Base-by-base conservation (phyloP, 2,888 invertebrate genomes). In the Chamaedrilus cognettii region DNA sequence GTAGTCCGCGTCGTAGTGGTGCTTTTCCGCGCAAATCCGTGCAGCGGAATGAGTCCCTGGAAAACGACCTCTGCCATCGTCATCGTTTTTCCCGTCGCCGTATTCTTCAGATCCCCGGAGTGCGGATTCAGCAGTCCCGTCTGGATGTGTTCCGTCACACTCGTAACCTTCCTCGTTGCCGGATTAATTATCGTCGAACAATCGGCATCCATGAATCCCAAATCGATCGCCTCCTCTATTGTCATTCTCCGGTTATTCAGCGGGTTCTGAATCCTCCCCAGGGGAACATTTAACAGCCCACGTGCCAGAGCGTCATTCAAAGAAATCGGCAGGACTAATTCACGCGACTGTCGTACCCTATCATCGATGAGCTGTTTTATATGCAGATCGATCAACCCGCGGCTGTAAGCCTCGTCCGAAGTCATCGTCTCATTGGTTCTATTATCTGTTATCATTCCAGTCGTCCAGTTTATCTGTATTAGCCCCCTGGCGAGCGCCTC, bases 81-180 rank as follows among this genome's bases (percentile, higher is more conserved):
- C 70, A 93, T 87, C 50, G 89, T 87, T 60, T 89, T 87, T 34
- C 88, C 88, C 72, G 89, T 89, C 70, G 64, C 91, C 88, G 70
- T 74, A 69, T 83, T 79, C 31, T 75, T 75, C 34, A 96, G 80
- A 87, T 88, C 80, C 88, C 91, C 79, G 82, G 90, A 90, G 82
- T 94, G 92, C 0, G 94, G 92, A 79, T 96, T 94, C 83, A 90
- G 90, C 57, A 96, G 87, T 80, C 94, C 93, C 77, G 89, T 88
- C 80, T 93, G 92, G 78, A 97, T 96, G 31, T 95, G 95, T 87
- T 96, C 93, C 71, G 94, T 85, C 72, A 97, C 86, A 31, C 94
- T 92, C 51, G 96, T 87, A 80, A 90, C 89, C 71, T 81, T 81
- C 32, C 85, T 84, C 62, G 93, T 84, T 91, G 92, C 69, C 93